phyloP scores from a whole-genome alignment of 2,113 vertebrate species.

The Oceanites oceanicus region DNA sequence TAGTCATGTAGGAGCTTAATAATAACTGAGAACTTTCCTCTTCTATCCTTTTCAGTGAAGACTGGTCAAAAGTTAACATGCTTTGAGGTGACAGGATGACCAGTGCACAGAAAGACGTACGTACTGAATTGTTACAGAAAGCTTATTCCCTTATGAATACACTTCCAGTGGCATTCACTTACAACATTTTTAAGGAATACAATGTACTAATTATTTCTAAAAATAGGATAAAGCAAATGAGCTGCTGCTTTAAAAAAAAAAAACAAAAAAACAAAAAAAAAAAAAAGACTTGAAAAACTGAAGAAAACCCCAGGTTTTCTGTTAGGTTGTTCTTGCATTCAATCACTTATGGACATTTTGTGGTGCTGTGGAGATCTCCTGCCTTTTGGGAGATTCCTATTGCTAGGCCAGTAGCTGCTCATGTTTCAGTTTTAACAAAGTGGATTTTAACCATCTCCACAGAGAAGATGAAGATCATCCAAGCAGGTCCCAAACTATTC shows the following conservation, averaged over 20 bases:
- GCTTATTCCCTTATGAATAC: background rate
- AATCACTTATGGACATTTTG: background rate
- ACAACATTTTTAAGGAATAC: background rate
- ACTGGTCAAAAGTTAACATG: background rate
- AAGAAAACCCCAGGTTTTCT: background rate
- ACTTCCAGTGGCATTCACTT: background rate
- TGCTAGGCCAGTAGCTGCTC: background rate
- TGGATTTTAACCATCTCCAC: background rate
- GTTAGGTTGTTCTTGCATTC: background rate
- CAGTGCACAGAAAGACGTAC: background rate
- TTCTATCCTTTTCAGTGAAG: background rate
- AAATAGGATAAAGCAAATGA: background rate
- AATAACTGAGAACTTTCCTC: background rate
- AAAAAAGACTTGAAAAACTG: background rate
- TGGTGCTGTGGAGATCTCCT: background rate
- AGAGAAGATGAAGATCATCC: background rate
- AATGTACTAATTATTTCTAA: background rate
- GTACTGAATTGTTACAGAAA: background rate
- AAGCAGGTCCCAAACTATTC: background rate
- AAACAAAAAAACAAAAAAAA: background rate
- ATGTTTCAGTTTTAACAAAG: background rate
- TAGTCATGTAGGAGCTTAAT: background rate
- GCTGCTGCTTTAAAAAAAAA: background rate
- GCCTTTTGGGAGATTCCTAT: background rate
- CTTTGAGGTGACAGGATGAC: background rate